Base-by-base conservation (phyloP, 2,797 vertebrate species). In the Meriones psammophilus region DNA sequence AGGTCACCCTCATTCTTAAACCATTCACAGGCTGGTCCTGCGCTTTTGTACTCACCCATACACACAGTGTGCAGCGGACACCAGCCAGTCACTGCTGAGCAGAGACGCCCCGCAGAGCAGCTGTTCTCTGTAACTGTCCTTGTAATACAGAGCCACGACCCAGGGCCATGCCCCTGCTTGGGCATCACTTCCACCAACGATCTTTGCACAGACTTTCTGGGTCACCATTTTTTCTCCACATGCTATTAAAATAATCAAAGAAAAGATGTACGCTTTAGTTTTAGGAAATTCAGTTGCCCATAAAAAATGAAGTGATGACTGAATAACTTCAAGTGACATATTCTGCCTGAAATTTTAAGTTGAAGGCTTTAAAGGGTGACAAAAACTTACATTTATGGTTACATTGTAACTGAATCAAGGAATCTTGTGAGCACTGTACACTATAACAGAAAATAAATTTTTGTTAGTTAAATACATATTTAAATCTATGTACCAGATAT, bases 21-120 rank as follows among this genome's bases (percentile, higher is more conserved):
- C 28, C 6, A n/a, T 12, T 4, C 3, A 33, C 33, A 58, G 1
- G 8, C 24, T 9, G 33, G 9, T 20, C 33, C 4, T 60, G 24
- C n/a, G 36, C 2, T 0, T 39, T n/a, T 22, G 87, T 33, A 94
- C 94, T 99, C 98, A 99, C 99, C 99, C 99, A 0, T 99, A 99
- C 10, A 99, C 98, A 5, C 99, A 99, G 98, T 99, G 99, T 1
- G 99, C 99, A 0, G 99, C 99, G 0, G 99, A 99, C 95, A 99
- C 98, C 73, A 99, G 96, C 99, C 99, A 99, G 58, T 99, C 98
- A 0, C 94, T 95, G 80, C 97, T 99, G 89, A 99, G 96, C 24
- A 99, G 94, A 0, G 99, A 98, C 4, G 99, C 99, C 2, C 99
- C 99, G 74, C 99, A 99, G 3, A 96, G 0, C 0, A 98, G 98